Evolutionary conservation across 2,888 invertebrate species (phyloP).

Genomic region (Cephus runcator): DNA sequence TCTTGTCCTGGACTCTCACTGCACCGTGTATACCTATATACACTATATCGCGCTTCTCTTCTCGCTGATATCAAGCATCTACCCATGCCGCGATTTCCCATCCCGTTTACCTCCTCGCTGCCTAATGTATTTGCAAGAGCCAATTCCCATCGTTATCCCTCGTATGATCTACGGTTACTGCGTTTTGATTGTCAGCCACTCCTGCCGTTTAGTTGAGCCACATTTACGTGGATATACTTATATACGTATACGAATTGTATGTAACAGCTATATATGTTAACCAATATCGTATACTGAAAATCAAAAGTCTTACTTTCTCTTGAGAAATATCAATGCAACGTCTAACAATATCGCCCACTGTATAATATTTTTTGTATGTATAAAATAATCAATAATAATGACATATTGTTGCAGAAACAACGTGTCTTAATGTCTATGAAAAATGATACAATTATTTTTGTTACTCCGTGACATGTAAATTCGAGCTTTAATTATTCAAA

Average conservation of each 20-base stretch:
- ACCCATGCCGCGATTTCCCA: conserved; percentile 1
- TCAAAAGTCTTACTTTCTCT: background rate
- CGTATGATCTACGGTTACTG: conserved; percentile 61
- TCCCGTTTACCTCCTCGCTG: conserved; percentile 32
- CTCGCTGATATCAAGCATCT: background rate
- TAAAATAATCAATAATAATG: background rate
- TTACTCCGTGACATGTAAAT: background rate
- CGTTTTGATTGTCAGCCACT: conserved; percentile 60
- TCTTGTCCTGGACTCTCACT: background rate
- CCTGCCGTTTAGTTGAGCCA: conserved; percentile 44
- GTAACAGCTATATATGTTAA: background rate
- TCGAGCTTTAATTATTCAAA: background rate
- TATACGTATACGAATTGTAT: background rate
- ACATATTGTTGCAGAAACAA: background rate
- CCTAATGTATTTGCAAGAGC: conserved; percentile 64
- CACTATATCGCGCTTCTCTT: background rate
- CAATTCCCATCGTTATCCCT: conserved; percentile 62
- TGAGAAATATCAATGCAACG: background rate
- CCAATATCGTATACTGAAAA: background rate
- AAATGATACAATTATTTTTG: background rate
- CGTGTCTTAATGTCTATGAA: background rate
- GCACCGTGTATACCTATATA: background rate
- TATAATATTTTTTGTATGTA: background rate
- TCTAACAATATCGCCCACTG: background rate
- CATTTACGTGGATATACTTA: background rate